phyloP scores from a whole-genome alignment of 2,888 invertebrate genomes.

The Pelosia muscerda region DNA sequence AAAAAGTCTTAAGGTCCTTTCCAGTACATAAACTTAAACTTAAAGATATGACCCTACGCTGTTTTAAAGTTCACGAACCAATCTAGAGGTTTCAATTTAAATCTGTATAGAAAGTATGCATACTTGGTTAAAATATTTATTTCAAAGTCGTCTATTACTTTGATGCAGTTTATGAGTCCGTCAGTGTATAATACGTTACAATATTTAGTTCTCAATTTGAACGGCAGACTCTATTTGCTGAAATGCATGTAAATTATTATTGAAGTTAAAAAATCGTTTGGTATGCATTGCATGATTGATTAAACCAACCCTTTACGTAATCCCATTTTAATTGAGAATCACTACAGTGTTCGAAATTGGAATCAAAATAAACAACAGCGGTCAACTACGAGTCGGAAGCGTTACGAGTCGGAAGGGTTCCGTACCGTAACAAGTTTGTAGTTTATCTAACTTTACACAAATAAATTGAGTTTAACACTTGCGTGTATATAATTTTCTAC shows the following conservation, averaged over 20 bases:
- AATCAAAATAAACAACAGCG: neutral
- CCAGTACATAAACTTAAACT: no score
- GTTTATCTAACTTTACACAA: neutral
- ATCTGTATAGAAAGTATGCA: no score
- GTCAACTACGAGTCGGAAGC: conserved; percentile 1
- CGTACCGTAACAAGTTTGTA: neutral
- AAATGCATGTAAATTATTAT: neutral
- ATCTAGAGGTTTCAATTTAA: no score
- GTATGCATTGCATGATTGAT: conserved; percentile 3
- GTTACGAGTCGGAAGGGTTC: neutral
- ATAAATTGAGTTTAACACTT: neutral
- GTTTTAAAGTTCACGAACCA: no score
- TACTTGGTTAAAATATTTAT: no score
- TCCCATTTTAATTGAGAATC: neutral
- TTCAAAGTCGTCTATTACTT: no score
- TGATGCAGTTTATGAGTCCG: no score
- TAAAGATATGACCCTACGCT: no score
- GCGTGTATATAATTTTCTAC: neutral
- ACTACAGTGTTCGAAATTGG: conserved; percentile 1
- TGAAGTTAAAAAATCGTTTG: neutral
- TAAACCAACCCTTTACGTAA: neutral
- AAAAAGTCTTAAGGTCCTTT: no score
- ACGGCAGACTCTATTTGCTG: neutral
- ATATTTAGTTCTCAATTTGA: neutral
- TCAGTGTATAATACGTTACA: no score